Base-by-base conservation (phyloP, 92 coral and sea anemone genomes). In the Diadumene lineata region DNA sequence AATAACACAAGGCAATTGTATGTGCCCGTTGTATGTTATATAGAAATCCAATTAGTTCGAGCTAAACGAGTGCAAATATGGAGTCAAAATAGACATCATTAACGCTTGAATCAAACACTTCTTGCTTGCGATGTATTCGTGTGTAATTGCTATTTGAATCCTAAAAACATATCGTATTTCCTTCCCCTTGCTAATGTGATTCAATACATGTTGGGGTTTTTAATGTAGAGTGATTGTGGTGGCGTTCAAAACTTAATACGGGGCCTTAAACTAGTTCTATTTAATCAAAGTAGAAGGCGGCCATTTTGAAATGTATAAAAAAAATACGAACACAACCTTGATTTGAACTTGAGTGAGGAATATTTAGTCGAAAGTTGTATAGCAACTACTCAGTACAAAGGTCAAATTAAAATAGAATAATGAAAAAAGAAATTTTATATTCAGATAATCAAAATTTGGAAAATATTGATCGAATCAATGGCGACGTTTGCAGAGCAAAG, bases 231-330 rank as follows among this genome's bases (percentile, higher is more conserved):
- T 9, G 22, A 22, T 22, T 58, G 64, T 58, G 31, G 64, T 58
- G 64, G 16, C 64, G 2, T 58, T 58, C 2, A 58, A 26, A 16
- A 17, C 43, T 28, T 21, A n/a, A n/a, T n/a, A n/a, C 68, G 22
- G 26, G 26, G 29, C 43, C 21, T 19, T 1, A 28, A 53, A 8
- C 25, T 53, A 30, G 21, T n/a, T n/a, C n/a, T n/a, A n/a, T n/a
- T n/a, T n/a, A 28, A 23, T 62, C 43, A 62, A 62, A 62, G 27
- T 62, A 11, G 4, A 7, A 1, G 11, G 68, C 68, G 43, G 68
- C 68, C 68, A 62, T 62, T 62, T 62, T 62, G 38, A 28, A 62
- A 28, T 27, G 68, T 62, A 43, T 43, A 62, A 53, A 53, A n/a
- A n/a, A 60, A 60, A 60, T 7, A 28, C 68, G 38, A 15, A 62